These are phyloP conservation scores for Agonopterix alstromeriana DNA, from an alignment of 2,888 invertebrate genomes.

Conservation along the genomic window DNA sequence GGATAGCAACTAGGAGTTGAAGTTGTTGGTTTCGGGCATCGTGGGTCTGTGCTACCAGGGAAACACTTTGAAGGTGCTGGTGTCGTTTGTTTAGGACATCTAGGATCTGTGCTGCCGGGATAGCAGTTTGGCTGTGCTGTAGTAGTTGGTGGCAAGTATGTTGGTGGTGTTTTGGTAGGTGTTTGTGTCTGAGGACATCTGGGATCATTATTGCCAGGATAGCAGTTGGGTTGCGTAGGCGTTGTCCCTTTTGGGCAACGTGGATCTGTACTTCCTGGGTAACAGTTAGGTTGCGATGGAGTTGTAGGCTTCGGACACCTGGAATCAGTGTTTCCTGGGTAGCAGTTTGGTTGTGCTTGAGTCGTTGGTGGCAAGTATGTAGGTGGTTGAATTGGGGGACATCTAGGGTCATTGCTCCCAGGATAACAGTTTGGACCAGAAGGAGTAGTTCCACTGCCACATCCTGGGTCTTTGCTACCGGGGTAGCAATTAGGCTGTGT, in stretches of 20 bases:
- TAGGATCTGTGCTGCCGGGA: constrained; percentile 28
- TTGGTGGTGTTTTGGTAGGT: constrained; percentile 9
- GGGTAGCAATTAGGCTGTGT: constrained; percentile 32
- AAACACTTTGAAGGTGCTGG: constrained; percentile 17
- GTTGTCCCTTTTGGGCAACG: constrained; percentile 30
- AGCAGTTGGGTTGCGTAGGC: constrained; percentile 26
- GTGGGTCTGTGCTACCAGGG: constrained; percentile 16
- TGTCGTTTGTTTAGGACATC: constrained; percentile 31
- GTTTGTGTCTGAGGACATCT: constrained; percentile 11
- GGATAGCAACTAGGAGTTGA: constrained; percentile 25
- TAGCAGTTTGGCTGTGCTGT: constrained; percentile 20
- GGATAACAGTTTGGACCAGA: constrained; percentile 18
- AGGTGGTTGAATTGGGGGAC: constrained; percentile 15
- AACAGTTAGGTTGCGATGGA: constrained; percentile 22
- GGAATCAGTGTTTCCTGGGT: constrained; percentile 23
- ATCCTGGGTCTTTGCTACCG: constrained; percentile 39
- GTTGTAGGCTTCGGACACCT: constrained; percentile 26
- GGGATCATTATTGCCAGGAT: constrained; percentile 19
- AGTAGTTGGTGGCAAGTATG: background rate
- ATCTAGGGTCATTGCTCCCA: constrained; percentile 36
- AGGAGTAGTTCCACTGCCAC: constrained; percentile 14
- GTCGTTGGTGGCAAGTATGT: constrained; percentile 15
- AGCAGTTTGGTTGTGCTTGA: constrained; percentile 17
- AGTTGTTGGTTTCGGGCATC: constrained; percentile 23
- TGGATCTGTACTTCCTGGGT: constrained; percentile 18